A percentile compares a stretch with the other conserved stretches of the same genome.
These are phyloP conservation scores for Melanophora roralis DNA, from an alignment of 2,888 invertebrate genomes.

Conservation along the genomic window DNA sequence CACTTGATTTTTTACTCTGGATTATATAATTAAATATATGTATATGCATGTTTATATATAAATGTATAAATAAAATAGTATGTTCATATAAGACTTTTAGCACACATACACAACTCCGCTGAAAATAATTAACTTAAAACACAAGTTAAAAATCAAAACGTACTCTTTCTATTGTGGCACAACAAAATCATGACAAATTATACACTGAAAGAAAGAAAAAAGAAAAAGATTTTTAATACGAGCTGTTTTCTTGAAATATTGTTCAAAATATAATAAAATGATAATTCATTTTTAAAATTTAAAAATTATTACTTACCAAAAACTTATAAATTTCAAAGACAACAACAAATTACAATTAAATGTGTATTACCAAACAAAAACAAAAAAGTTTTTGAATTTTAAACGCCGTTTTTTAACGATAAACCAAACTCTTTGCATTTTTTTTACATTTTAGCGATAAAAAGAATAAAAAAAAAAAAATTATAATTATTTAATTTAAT, in stretches of 20 bases:
- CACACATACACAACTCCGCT: conserved; percentile 53
- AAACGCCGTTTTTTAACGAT: background rate
- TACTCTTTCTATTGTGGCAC: conserved; percentile 40
- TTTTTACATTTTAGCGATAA: background rate
- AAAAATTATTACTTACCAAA: conserved; percentile 62
- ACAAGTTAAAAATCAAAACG: conserved; percentile 43
- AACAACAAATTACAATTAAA: conserved; percentile 56
- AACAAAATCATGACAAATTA: conserved; percentile 55
- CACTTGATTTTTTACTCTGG: too few relatives aligned
- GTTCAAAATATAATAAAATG: conserved; percentile 23
- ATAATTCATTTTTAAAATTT: conserved; percentile 36
- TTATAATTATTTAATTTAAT: background rate
- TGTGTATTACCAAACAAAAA: conserved; percentile 49
- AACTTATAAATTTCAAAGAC: conserved; percentile 55
- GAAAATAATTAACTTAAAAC: conserved; percentile 51
- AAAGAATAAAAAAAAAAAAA: background rate
- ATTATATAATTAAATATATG: conserved; percentile 16
- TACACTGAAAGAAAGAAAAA: conserved; percentile 58
- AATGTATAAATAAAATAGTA: conserved; percentile 33
- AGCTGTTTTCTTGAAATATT: conserved; percentile 36
- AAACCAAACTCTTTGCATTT: background rate
- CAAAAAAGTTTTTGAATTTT: conserved; percentile 31
- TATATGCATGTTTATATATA: conserved; percentile 35
- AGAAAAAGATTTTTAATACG: conserved; percentile 37
- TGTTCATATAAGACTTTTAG: conserved; percentile 24